Conservation (phyloP, 2,888 invertebrate genomes). For the Drosophila fungiperda region DNA sequence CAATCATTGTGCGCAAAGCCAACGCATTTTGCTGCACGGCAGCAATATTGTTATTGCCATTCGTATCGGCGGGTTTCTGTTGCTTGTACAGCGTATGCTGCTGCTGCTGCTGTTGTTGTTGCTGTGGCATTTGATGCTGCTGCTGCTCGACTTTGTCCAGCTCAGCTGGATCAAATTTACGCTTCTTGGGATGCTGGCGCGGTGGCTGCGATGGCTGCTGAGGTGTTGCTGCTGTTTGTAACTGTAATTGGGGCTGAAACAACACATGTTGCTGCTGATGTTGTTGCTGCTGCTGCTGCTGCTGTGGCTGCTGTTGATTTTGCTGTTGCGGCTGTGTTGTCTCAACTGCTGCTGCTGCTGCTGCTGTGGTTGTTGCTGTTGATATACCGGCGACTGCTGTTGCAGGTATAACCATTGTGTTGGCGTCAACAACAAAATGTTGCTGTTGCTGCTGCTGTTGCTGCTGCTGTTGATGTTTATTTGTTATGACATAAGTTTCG, state of each 20-base stretch:
- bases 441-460: slow-evolving; percentile 56
- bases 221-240: slow-evolving; percentile 85
- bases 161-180: slow-evolving; percentile 86
- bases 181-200: slow-evolving; percentile 96
- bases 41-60: slow-evolving; percentile 70
- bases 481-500: slow-evolving; percentile 78
- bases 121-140: slow-evolving; percentile 49
- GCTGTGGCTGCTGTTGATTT: slow-evolving; percentile 78
- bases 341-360: slow-evolving; percentile 83
- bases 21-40: slow-evolving; percentile 65
- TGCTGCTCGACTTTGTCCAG: slow-evolving; percentile 82
- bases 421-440: slow-evolving; percentile 74
- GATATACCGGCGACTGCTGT: slow-evolving; percentile 85
- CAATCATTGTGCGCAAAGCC: slow-evolving; percentile 67
- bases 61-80: slow-evolving; percentile 69
- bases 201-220: slow-evolving; percentile 87
- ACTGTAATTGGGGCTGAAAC: slow-evolving; percentile 76
- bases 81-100: slow-evolving; percentile 64
- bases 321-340: slow-evolving; percentile 82
- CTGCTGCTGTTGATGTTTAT: slow-evolving; percentile 58
- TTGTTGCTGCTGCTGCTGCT: slow-evolving; percentile 80
- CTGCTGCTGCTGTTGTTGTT: slow-evolving; percentile 42
- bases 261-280: slow-evolving; percentile 93
- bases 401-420: slow-evolving; percentile 82
- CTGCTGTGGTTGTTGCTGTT: slow-evolving; percentile 85